Base-by-base conservation (phyloP, 1,140 invertebrate genomes). In the Aphidius gifuensis region DNA sequence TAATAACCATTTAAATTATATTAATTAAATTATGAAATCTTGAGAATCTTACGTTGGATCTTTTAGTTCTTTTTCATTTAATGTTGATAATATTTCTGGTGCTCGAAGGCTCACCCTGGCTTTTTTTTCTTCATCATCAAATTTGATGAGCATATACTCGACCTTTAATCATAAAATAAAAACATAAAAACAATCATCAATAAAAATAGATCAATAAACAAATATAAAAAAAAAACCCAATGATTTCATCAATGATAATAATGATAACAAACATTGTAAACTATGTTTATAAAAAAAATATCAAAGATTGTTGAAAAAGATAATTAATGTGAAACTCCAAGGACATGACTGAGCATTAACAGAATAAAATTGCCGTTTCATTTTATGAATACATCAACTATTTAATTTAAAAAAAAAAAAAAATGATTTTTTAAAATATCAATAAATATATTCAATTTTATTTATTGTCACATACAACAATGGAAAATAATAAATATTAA, bases 141-240 rank as follows among this genome's bases (percentile, higher is more conserved):
- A 96, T 78, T 96, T 96, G 0, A 99, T 89, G 43, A 99, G 86
- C 71, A 97, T 94, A 72, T 99, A 99, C 82, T 99, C 97, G 21
- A 96, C 89, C 87, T 88, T 68, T 62, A 79, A 78, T 57, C 72
- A 44, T 65, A 49, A 59, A 48, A 60, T 46, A 6, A 32, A 54
- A 55, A 40, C n/a, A 38, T 50, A 43, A 54, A 46, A 46, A 44
- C 23, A 32, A 32, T 44, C 56, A 46, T 46, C 44, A 58, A 32
- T 58, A 38, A 38, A 49, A 3, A 32, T 32, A 32, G 23, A 32
- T 32, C 23, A 32, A 32, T 4, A 32, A 32, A 32, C 4, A 32
- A 32, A 32, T 32, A 32, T 32, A 32, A 32, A 3, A 32, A 32
- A 3, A 32, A 32, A 32, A 7, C n/a, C 4, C 16, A n/a, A n/a